These are phyloP conservation scores for Dromas ardeola DNA, from an alignment of 2,113 vertebrate genomes.

Conservation along the genomic window DNA sequence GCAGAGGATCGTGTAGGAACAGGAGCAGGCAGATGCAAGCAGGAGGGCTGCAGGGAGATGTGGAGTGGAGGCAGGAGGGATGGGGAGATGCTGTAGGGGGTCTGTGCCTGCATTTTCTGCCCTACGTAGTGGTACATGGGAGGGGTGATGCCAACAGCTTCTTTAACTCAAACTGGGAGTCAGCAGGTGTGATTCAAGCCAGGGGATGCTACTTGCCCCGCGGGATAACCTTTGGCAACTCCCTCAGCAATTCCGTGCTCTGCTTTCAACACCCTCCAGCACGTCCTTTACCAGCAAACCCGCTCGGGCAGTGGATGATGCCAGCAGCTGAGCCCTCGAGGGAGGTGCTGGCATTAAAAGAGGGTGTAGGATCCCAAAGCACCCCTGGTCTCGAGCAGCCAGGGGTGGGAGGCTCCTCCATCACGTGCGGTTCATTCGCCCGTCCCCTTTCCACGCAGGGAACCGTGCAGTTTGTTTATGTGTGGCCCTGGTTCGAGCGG, in stretches of 20 bases:
- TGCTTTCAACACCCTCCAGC: background rate
- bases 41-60: background rate
- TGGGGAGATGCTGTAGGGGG: background rate
- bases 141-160: background rate
- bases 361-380: background rate
- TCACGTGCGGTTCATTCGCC: background rate
- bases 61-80: background rate
- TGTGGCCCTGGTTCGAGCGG: conserved; percentile 27
- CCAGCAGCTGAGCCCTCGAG: background rate
- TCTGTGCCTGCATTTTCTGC: background rate
- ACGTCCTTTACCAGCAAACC: background rate
- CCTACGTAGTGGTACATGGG: fast-evolving
- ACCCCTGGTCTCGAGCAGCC: background rate
- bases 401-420: background rate
- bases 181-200: background rate
- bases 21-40: background rate
- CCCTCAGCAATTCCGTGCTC: background rate
- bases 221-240: background rate
- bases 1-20: background rate
- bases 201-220: background rate
- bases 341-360: background rate
- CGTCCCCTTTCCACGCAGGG: background rate
- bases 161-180: background rate
- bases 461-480: conserved; percentile 16
- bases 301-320: background rate